Conservation (phyloP, 2,888 invertebrate genomes). For the Lasius platythorax region DNA sequence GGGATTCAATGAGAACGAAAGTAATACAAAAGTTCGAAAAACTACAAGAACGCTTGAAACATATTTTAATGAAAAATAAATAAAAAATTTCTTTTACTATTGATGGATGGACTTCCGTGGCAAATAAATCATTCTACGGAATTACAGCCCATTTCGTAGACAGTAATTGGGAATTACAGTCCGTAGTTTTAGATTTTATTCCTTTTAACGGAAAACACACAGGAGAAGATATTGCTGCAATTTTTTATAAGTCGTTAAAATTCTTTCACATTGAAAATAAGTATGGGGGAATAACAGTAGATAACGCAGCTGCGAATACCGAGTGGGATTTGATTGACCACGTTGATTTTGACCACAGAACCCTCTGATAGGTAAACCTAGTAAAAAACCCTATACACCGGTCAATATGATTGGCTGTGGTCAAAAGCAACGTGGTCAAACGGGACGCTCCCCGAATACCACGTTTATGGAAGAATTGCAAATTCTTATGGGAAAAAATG, state of each 20-base stretch:
- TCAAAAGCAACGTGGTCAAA: no score
- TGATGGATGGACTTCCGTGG: constrained; percentile 73
- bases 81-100: constrained; percentile 72
- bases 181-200: constrained; percentile 71
- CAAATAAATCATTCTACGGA: constrained; percentile 71
- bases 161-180: constrained; percentile 67
- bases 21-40: constrained; percentile 24
- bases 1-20: constrained; percentile 13
- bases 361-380: no score
- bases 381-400: no score
- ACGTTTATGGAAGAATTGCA: constrained; percentile 68
- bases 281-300: constrained; percentile 72
- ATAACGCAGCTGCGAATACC: constrained; percentile 64
- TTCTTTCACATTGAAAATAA: constrained; percentile 67
- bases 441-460: constrained; percentile 56
- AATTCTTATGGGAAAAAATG: constrained; percentile 46
- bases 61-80: constrained; percentile 27
- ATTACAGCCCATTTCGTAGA: constrained; percentile 75
- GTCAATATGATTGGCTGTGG: no score
- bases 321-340: no score
- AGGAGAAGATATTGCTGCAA: constrained; percentile 69
- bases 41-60: constrained; percentile 54
- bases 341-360: no score
- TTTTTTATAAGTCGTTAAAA: constrained; percentile 63
- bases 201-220: constrained; percentile 72